These are phyloP conservation scores for Cetonia aurata DNA, from an alignment of 2,888 invertebrate genomes.

Conservation along the genomic window DNA sequence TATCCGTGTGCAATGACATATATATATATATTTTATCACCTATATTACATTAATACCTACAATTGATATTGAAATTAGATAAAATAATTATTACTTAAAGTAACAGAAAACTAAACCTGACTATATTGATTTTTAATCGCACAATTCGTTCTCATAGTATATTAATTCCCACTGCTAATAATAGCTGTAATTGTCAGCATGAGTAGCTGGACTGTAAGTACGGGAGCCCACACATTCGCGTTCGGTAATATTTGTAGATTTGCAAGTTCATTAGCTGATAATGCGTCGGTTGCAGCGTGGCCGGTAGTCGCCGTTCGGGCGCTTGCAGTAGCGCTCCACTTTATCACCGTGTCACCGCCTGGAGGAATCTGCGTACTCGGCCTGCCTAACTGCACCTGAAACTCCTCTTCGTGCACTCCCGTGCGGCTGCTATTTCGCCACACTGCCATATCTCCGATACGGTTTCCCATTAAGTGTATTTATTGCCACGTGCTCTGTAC, in stretches of 20 bases:
- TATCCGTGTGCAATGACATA: too few species aligned
- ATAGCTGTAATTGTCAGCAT: slow-evolving; percentile 31
- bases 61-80: too few species aligned
- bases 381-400: slow-evolving; percentile 44
- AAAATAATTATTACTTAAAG: too few species aligned
- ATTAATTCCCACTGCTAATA: not conserved
- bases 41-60: too few species aligned
- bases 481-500: slow-evolving; percentile 36
- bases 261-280: slow-evolving; percentile 62
- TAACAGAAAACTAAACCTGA: too few species aligned
- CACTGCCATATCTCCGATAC: slow-evolving; percentile 41
- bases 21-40: too few species aligned
- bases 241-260: slow-evolving; percentile 58
- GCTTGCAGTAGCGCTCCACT: slow-evolving; percentile 57
- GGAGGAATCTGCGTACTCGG: slow-evolving; percentile 51
- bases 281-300: slow-evolving; percentile 48
- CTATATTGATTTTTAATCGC: too few species aligned
- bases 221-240: slow-evolving; percentile 54
- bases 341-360: slow-evolving; percentile 57
- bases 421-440: slow-evolving; percentile 34
- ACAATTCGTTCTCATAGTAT: too few species aligned
- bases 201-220: slow-evolving; percentile 47
- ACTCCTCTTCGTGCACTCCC: slow-evolving; percentile 32
- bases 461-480: slow-evolving; percentile 42
- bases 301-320: slow-evolving; percentile 52